A percentile compares a stretch with the other conserved stretches of the same genome.
These are phyloP conservation scores for Atrina japonica DNA, from an alignment of 2,888 invertebrate genomes.

Conservation along the genomic window DNA sequence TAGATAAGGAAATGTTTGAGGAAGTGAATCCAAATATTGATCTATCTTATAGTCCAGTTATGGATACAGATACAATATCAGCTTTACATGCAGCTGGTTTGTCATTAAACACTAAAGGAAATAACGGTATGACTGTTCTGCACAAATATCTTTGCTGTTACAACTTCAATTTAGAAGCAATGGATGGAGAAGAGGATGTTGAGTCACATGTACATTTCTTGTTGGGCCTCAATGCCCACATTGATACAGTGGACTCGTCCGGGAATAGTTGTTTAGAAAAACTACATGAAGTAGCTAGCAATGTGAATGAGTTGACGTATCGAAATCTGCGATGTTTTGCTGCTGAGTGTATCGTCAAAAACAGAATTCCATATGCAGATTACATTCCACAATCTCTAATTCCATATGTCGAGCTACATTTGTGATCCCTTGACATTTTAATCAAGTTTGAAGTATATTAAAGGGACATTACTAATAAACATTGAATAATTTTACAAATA, in stretches of 20 bases:
- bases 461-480: too few species aligned
- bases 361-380: conserved; percentile 15
- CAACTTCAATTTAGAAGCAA: neutral
- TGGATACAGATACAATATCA: neutral
- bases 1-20: too few species aligned
- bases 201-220: neutral
- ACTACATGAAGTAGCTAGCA: neutral
- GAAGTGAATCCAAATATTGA: too few species aligned
- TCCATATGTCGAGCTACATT: conserved; percentile 22
- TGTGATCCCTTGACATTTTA: too few species aligned
- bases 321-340: conserved; percentile 21
- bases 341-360: conserved; percentile 21
- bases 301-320: conserved; percentile 10
- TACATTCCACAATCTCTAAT: conserved; percentile 16
- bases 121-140: neutral
- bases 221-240: conserved; percentile 18
- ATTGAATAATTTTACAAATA: too few species aligned
- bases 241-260: conserved; percentile 2
- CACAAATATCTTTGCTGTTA: neutral
- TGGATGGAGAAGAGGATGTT: neutral
- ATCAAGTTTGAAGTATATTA: too few species aligned
- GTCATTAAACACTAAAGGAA: neutral
- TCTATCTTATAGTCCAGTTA: neutral
- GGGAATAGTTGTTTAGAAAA: conserved; percentile 2
- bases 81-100: conserved; percentile 1